A percentile compares a stretch with the other conserved stretches of the same genome.
These are phyloP conservation scores for Forpus xanthops DNA, from an alignment of 2,797 vertebrate species.

Conservation along the genomic window DNA sequence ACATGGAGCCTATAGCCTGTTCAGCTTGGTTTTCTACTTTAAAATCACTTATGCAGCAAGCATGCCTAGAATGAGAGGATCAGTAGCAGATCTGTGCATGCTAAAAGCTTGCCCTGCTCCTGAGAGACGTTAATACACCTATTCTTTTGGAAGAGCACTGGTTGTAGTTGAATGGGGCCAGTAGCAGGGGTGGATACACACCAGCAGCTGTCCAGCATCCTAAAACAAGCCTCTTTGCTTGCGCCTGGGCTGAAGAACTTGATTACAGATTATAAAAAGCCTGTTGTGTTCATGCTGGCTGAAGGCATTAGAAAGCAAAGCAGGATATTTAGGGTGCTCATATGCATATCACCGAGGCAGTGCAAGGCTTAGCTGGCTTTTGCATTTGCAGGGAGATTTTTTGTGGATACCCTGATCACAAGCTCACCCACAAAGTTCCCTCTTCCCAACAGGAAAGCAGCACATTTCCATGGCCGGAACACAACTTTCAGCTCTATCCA, in stretches of 20 bases:
- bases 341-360: conserved; percentile 48
- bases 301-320: conserved; percentile 52
- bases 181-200: background rate
- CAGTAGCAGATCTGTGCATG: background rate
- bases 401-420: conserved; percentile 9
- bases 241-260: background rate
- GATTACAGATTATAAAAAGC: conserved; percentile 31
- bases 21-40: conserved; percentile 15
- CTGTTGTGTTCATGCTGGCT: conserved; percentile 44
- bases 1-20: conserved; percentile 9
- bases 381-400: conserved; percentile 36
- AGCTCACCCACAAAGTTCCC: conserved; percentile 1
- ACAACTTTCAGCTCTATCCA: conserved; percentile 20
- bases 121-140: background rate
- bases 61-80: background rate
- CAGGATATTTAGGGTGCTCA: conserved; percentile 56
- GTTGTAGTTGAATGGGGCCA: background rate
- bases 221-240: background rate
- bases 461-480: conserved; percentile 19
- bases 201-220: background rate
- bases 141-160: background rate
- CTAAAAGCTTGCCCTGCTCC: background rate
- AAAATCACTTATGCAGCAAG: conserved; percentile 21
- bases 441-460: background rate
- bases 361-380: conserved; percentile 40